Base-by-base conservation (phyloP, 2,888 invertebrate species). In the Harpalus rufipes region DNA sequence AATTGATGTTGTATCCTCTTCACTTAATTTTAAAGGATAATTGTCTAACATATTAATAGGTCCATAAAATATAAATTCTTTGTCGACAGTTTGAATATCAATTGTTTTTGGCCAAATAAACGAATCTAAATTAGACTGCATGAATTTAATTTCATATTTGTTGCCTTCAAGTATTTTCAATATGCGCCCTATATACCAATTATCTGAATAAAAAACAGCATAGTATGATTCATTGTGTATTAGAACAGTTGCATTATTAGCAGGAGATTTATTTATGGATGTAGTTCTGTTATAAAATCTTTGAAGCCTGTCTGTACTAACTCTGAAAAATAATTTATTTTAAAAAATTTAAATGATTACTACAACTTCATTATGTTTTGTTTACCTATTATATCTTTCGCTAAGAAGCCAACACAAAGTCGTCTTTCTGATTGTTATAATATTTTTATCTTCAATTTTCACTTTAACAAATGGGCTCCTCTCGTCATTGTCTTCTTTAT, bases 51-150 rank as follows among this genome's bases (percentile, higher is more conserved):
- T 21, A 10, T 12, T 63, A 25, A 63, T 63, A 63, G 63, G 63
- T 18, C 63, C 63, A 25, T 63, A 58, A 65, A 61, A 81, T 63
- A 81, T 61, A 63, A 56, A 81, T 32, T 81, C 58, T 81, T 81
- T 63, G 10, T 59, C 39, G n/a, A 81, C 81, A 51, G 12, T 51
- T 51, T 51, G 44, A 51, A 51, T 51, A 51, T 51, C 44, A 12
- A 12, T 51, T 10, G 44, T 10, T 51, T 51, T 51, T 51, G 44
- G 44, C 44, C 44, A 51, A 51, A 51, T 51, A 6, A 51, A 51
- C 44, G 44, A 51, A 51, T 51, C 44, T 51, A 51, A 51, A 51
- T 51, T 12, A 51, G 44, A 51, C 44, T 51, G 44, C 44, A 51
- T 51, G 44, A 51, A 51, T 51, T 51, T 51, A 12, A 51, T 51